Conservation (phyloP, 2,113 vertebrate species). For the Halichoeres trimaculatus region DNA sequence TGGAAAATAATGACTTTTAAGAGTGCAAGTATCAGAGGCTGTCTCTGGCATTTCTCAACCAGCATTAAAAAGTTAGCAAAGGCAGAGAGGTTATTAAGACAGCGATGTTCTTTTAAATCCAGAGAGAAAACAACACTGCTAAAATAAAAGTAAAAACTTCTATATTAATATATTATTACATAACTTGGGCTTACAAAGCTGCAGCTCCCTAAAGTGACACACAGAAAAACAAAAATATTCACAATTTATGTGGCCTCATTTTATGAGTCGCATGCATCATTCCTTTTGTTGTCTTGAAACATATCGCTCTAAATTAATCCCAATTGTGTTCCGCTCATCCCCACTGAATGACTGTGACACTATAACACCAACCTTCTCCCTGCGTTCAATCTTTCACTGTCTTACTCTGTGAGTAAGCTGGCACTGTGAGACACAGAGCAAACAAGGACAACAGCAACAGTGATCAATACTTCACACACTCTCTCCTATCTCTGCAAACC, state of each 20-base stretch:
- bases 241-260: constrained; percentile 11
- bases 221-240: neutral
- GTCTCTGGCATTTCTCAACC: neutral
- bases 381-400: constrained; percentile 22
- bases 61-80: neutral
- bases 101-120: neutral
- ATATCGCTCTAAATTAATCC: constrained; percentile 32
- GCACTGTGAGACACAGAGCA: constrained; percentile 57
- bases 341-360: constrained; percentile 18
- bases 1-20: neutral
- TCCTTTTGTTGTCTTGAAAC: constrained; percentile 16
- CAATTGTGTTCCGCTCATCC: constrained; percentile 21
- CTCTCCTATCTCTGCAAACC: constrained; percentile 66
- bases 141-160: neutral
- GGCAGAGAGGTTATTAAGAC: neutral
- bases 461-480: constrained; percentile 74
- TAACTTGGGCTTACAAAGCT: neutral
- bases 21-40: no score
- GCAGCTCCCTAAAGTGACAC: neutral
- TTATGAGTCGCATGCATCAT: neutral
- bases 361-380: constrained; percentile 11
- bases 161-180: neutral
- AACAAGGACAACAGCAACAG: constrained; percentile 67
- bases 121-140: neutral
- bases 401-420: constrained; percentile 46